phyloP scores from a whole-genome alignment of 2,888 invertebrate genomes.

The Tipula vernalis region DNA sequence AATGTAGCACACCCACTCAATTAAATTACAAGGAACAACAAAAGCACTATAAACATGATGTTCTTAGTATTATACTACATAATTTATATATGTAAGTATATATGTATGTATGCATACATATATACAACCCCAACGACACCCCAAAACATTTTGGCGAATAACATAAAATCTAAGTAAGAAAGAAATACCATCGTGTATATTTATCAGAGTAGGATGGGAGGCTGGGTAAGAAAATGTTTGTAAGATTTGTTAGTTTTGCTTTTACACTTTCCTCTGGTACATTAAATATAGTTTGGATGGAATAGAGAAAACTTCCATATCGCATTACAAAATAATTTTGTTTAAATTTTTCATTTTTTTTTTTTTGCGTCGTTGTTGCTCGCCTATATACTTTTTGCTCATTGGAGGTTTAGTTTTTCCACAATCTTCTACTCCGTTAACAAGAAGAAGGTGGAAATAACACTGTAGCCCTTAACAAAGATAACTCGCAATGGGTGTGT shows the following conservation, averaged over 20 bases:
- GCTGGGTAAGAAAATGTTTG: neutral
- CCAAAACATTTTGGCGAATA: neutral
- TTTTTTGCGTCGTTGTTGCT: neutral
- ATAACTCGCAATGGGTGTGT: neutral
- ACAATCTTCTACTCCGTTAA: neutral
- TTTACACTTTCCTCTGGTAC: neutral
- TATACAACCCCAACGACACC: neutral
- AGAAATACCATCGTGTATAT: neutral
- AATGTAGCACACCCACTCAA: neutral
- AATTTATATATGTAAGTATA: neutral
- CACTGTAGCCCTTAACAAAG: neutral
- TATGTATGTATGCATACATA: neutral
- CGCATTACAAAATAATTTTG: neutral
- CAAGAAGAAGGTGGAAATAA: neutral
- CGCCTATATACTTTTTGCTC: neutral
- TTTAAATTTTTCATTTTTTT: neutral
- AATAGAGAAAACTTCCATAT: neutral
- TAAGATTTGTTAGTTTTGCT: neutral
- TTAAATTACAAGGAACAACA: neutral
- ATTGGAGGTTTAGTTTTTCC: neutral
- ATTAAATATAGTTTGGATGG: neutral
- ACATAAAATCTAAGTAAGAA: neutral
- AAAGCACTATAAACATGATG: neutral
- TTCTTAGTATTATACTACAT: neutral
- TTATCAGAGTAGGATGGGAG: neutral